These are phyloP conservation scores for Ostrea edulis DNA, from an alignment of 1,140 invertebrate genomes.

Conservation along the genomic window DNA sequence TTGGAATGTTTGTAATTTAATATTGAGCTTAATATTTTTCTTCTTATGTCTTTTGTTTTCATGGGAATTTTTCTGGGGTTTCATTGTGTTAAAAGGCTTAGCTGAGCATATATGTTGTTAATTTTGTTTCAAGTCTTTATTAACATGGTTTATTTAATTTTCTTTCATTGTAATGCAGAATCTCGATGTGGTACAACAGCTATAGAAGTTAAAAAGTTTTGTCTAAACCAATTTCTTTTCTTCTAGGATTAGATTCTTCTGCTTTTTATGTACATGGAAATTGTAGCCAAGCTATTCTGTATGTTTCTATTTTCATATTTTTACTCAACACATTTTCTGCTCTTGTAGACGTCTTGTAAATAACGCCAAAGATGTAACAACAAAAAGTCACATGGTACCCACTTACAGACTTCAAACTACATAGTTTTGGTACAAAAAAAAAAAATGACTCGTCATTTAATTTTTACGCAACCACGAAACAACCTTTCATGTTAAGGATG, in stretches of 20 bases:
- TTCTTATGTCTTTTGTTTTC: neutral
- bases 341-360: conserved; percentile 19
- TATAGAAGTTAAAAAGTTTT: neutral
- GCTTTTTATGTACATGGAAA: conserved; percentile 19
- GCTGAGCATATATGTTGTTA: neutral
- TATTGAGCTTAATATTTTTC: neutral
- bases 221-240: neutral
- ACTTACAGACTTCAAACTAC: neutral
- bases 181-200: neutral
- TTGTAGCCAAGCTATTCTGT: neutral
- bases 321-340: neutral
- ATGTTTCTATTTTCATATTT: neutral
- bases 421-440: neutral
- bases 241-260: neutral
- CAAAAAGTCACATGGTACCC: neutral
- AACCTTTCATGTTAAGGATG: neutral
- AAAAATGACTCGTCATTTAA: neutral
- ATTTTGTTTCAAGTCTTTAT: neutral
- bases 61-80: neutral
- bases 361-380: neutral
- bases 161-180: neutral
- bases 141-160: neutral
- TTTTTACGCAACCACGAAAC: neutral
- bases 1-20: conserved; percentile 29
- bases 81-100: neutral